Evolutionary conservation across 2,888 invertebrate species (phyloP).

Genomic region (Amphimallon solstitiale): DNA sequence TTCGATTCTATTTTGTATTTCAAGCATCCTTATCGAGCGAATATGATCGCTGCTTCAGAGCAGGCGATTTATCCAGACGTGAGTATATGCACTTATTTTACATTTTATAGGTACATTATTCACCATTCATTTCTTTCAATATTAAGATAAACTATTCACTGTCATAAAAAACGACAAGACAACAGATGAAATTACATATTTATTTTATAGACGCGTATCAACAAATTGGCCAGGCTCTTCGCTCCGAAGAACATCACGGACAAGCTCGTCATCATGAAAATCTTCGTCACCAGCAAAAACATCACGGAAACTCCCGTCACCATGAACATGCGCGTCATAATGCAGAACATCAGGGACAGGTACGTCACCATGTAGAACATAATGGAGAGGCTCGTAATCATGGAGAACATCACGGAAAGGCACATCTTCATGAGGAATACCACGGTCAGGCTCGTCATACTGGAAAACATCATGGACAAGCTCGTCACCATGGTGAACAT

Average conservation of each 20-base stretch:
- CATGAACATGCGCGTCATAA: too few species aligned
- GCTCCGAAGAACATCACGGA: neutral
- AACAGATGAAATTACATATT: too few species aligned
- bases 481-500: neutral
- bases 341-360: neutral
- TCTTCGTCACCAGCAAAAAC: neutral
- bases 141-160: too few species aligned
- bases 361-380: neutral
- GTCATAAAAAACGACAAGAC: too few species aligned
- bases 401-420: neutral
- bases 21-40: too few species aligned
- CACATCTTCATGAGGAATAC: neutral
- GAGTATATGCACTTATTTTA: too few species aligned
- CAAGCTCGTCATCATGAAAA: neutral
- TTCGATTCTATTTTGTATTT: too few species aligned
- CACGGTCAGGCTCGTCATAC: neutral
- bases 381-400: neutral
- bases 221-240: neutral
- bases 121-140: too few species aligned
- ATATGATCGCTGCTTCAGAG: too few species aligned
- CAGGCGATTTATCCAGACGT: too few species aligned
- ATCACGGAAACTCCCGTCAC: neutral
- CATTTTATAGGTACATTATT: too few species aligned
- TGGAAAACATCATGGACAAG: neutral
- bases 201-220: too few species aligned